Conservation (phyloP, 2,797 vertebrate species). For the Poecilia gillii region DNA sequence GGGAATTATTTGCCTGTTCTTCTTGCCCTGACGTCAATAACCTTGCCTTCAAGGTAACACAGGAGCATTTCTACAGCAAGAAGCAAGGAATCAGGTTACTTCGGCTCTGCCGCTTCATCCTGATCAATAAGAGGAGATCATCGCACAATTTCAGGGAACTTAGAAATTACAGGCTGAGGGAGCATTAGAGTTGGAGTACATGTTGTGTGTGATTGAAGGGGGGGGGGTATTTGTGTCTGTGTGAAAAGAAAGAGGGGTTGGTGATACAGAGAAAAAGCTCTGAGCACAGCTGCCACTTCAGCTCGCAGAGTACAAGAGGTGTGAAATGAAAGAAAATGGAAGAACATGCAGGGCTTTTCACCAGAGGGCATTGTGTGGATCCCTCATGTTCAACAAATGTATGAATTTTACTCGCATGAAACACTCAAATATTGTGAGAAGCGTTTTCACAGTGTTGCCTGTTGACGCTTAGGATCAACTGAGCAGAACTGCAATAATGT, state of each 20-base stretch:
- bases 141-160: constrained; percentile 33
- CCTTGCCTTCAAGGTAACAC: background rate
- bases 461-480: background rate
- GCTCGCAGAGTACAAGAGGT: background rate
- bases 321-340: constrained; percentile 13
- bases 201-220: background rate
- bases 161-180: constrained; percentile 18
- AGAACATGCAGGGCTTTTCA: background rate
- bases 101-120: constrained; percentile 17
- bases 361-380: background rate
- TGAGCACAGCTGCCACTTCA: background rate
- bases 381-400: background rate
- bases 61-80: constrained; percentile 9
- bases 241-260: background rate
- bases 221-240: background rate
- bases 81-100: constrained; percentile 35
- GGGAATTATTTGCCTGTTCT: background rate
- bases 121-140: constrained; percentile 39
- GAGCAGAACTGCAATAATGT: background rate
- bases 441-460: background rate
- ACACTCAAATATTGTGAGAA: background rate
- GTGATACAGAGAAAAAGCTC: background rate
- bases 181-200: constrained; percentile 20
- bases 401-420: background rate
- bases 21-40: background rate